Evolutionary conservation across 2,113 vertebrate species (phyloP).

Genomic region (Anas platyrhynchos): DNA sequence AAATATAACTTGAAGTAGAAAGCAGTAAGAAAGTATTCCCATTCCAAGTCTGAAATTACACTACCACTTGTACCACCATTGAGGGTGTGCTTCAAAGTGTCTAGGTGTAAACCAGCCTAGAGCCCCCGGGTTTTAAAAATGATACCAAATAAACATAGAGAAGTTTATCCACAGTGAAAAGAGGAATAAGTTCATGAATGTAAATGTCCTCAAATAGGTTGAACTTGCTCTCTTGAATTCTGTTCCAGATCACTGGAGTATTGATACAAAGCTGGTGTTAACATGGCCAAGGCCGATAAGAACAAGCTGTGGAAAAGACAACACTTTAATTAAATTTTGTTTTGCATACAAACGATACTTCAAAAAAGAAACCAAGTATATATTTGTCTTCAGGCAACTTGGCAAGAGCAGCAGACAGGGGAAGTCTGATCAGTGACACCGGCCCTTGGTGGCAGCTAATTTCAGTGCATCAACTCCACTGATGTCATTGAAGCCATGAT

Average conservation of each 20-base stretch:
- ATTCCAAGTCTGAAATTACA: neutral
- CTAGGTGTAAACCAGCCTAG: neutral
- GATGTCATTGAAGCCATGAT: neutral
- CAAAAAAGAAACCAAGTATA: neutral
- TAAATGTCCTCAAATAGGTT: neutral
- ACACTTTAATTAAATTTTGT: neutral
- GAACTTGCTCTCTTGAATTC: neutral
- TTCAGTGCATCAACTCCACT: neutral
- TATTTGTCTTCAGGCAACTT: neutral
- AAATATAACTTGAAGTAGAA: neutral
- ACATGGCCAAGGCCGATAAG: neutral
- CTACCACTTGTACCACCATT: neutral
- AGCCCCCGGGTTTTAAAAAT: neutral
- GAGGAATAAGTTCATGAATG: neutral
- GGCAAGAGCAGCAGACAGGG: neutral
- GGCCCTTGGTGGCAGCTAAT: neutral
- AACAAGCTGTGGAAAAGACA: neutral
- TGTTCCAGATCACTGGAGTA: neutral
- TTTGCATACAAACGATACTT: neutral
- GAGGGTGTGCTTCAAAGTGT: neutral
- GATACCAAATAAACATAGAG: neutral
- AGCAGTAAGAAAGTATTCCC: neutral
- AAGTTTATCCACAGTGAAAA: neutral
- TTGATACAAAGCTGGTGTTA: neutral
- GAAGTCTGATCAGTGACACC: neutral